Conservation (phyloP, 2,797 vertebrate genomes). For the Loriculus beryllinus region DNA sequence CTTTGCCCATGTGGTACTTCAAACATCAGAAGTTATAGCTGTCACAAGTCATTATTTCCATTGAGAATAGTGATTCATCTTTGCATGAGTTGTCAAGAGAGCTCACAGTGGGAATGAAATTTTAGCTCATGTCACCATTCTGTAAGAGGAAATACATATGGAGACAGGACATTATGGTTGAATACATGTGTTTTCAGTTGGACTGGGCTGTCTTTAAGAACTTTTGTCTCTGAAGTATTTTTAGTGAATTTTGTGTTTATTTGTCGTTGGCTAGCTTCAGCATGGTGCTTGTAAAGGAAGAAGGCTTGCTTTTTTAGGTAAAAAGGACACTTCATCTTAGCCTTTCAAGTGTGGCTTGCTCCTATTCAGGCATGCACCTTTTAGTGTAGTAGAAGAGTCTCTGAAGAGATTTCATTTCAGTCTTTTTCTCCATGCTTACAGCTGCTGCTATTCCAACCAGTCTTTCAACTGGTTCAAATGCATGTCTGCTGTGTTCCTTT, state of each 20-base stretch:
- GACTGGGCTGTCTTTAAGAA: not conserved
- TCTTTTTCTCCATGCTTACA: not conserved
- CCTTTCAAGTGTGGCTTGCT: not conserved
- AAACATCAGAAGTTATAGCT: conserved; percentile 52
- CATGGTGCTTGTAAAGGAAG: not conserved
- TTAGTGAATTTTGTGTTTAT: not conserved
- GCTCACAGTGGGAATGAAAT: conserved; percentile 65
- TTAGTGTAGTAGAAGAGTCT: not conserved
- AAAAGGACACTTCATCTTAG: not conserved
- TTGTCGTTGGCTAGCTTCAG: not conserved
- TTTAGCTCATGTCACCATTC: conserved; percentile 57
- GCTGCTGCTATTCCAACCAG: not conserved
- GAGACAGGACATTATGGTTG: conserved; percentile 21
- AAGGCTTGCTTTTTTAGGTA: not conserved
- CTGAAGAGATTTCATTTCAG: not conserved
- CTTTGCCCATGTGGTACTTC: conserved; percentile 40
- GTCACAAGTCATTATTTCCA: conserved; percentile 66
- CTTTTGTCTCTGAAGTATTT: not conserved
- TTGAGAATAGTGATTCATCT: conserved; percentile 68
- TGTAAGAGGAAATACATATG: conserved; percentile 48
- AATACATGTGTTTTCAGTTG: conserved; percentile 36
- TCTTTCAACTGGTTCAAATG: not conserved
- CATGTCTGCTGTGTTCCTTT: not conserved
- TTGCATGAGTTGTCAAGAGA: conserved; percentile 48
- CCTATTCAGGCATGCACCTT: not conserved